These are phyloP conservation scores for Aelia acuminata DNA, from an alignment of 2,888 invertebrate genomes.

Conservation along the genomic window DNA sequence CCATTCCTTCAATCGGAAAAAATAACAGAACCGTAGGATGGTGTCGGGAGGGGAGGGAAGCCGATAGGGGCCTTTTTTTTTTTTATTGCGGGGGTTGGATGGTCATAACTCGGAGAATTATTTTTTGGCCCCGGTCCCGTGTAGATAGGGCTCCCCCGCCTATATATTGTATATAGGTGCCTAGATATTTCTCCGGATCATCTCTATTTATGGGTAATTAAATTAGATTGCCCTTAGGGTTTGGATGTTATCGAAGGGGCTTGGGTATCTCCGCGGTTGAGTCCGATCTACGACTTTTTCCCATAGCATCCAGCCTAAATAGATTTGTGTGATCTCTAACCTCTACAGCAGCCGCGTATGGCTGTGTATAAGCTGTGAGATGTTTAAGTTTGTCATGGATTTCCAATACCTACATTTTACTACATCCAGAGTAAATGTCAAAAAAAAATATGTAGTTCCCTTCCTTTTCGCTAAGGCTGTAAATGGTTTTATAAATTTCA, in stretches of 20 bases:
- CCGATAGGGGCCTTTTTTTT: background rate
- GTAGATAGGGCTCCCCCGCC: background rate
- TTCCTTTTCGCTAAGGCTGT: too few species aligned
- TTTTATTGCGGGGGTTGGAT: slow-evolving; percentile 26
- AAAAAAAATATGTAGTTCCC: too few species aligned
- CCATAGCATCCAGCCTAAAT: background rate
- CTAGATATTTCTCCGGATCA: slow-evolving; percentile 40
- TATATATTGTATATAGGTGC: slow-evolving; percentile 36
- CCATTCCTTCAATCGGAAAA: slow-evolving; percentile 48
- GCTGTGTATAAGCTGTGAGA: too few species aligned
- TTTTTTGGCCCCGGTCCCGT: slow-evolving; percentile 42
- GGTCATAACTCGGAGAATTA: slow-evolving; percentile 44
- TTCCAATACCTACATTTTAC: too few species aligned
- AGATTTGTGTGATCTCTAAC: background rate
- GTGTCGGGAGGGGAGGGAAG: background rate
- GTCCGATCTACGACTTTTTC: background rate
- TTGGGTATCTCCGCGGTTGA: background rate
- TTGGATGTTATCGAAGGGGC: background rate
- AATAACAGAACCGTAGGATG: background rate
- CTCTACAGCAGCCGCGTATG: background rate
- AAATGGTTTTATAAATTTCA: too few species aligned
- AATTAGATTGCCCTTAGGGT: slow-evolving; percentile 29
- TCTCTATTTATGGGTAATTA: slow-evolving; percentile 48
- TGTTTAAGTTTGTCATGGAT: too few species aligned
- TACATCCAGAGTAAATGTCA: too few species aligned